Conservation (phyloP, 2,797 vertebrate species). For the Tangara arthus region DNA sequence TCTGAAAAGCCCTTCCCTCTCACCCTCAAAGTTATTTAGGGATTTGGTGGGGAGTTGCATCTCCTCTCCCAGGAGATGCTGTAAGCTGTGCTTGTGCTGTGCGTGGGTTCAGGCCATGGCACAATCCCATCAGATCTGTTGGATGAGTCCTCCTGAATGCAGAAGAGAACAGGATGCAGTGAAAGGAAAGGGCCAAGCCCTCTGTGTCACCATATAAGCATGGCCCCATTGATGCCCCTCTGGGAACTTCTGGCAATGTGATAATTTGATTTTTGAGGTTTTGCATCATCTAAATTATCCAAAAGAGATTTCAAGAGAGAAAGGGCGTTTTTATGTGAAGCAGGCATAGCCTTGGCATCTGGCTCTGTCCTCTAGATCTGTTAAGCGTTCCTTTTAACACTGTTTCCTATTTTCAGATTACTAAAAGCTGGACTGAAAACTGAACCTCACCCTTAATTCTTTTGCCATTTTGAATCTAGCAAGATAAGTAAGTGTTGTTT, state of each 20-base stretch:
- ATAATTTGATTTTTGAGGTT: neutral
- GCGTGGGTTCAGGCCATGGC: neutral
- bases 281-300: neutral
- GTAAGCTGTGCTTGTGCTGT: neutral
- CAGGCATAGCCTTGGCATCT: neutral
- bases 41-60: neutral
- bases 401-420: neutral
- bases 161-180: neutral
- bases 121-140: neutral
- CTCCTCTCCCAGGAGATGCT: neutral
- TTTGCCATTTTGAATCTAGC: slow-evolving; percentile 22
- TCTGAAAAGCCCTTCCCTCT: neutral
- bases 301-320: neutral
- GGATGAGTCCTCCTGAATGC: neutral
- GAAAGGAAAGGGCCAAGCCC: neutral
- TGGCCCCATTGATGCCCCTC: neutral
- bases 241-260: neutral
- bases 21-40: neutral
- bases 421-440: neutral
- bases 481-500: slow-evolving; percentile 52
- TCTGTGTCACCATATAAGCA: neutral
- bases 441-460: neutral
- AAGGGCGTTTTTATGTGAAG: neutral
- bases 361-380: neutral
- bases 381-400: neutral